Evolutionary conservation across 2,888 invertebrate genomes (phyloP).

Genomic region (Lycia hirtaria): DNA sequence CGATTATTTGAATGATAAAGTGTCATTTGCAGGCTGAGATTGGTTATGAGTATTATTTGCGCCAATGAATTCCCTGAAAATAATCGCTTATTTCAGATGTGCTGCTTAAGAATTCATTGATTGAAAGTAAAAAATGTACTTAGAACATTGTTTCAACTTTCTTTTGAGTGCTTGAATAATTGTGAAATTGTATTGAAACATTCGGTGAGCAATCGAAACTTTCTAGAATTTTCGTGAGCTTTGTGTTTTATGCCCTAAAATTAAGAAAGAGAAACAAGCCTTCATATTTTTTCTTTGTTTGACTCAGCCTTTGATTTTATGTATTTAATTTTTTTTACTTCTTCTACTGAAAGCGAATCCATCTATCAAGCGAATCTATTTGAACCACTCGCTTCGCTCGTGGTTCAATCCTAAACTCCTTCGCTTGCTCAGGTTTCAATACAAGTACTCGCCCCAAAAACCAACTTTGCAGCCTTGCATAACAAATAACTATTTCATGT

Average conservation of each 20-base stretch:
- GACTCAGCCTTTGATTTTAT: background rate
- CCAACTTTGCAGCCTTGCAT: too few species aligned
- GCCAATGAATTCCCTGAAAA: background rate
- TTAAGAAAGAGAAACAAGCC: background rate
- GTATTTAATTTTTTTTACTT: too few species aligned
- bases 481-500: too few species aligned
- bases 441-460: too few species aligned
- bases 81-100: background rate
- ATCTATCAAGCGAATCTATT: too few species aligned
- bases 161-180: slow-evolving; percentile 5
- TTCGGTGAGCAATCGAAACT: slow-evolving; percentile 4
- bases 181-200: slow-evolving; percentile 15
- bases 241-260: slow-evolving; percentile 1
- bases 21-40: too few species aligned
- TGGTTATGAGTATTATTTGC: background rate
- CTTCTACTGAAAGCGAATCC: too few species aligned
- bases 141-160: slow-evolving; percentile 10
- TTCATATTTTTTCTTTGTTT: background rate
- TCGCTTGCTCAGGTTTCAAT: too few species aligned
- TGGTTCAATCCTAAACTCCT: too few species aligned
- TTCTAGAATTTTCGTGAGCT: background rate
- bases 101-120: background rate
- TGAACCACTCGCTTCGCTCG: too few species aligned
- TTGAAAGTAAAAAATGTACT: background rate
- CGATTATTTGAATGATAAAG: too few species aligned